These are phyloP conservation scores for Lepus europaeus DNA, from an alignment of 2,113 vertebrate species.

Conservation along the genomic window DNA sequence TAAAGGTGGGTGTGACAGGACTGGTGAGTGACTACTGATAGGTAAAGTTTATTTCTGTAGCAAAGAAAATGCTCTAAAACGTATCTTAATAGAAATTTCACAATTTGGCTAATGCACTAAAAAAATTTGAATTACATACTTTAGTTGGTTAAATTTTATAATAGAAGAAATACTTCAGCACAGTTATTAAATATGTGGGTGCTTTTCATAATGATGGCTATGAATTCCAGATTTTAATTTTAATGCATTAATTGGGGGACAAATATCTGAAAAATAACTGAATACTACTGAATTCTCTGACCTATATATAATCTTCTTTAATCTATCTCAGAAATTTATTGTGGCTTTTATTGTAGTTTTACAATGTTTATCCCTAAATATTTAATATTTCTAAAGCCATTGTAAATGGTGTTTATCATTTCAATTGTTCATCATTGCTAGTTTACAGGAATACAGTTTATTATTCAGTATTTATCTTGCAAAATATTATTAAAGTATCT, in stretches of 20 bases:
- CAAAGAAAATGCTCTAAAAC: neutral
- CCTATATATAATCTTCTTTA: neutral
- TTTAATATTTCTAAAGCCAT: neutral
- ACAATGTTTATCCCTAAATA: neutral
- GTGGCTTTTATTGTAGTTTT: neutral
- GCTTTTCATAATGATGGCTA: neutral
- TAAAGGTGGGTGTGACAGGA: neutral
- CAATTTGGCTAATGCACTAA: neutral
- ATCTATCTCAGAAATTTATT: neutral
- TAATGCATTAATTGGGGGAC: neutral
- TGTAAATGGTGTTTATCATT: neutral
- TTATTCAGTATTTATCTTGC: neutral
- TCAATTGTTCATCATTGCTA: neutral
- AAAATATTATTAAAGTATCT: slow-evolving; percentile 17
- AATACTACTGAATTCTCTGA: neutral
- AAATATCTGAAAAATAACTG: neutral
- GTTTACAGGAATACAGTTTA: neutral
- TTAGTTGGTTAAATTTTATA: neutral
- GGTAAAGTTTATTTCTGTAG: neutral
- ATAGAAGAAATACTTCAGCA: neutral
- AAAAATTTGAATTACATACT: neutral
- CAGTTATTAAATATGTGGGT: neutral
- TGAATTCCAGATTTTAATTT: neutral
- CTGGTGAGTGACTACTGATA: neutral
- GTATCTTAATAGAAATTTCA: neutral